Percentiles rank a stretch among this genome's conserved stretches.
phyloP scores from a whole-genome alignment of 2,888 invertebrate genomes.

The Thyatira batis region DNA sequence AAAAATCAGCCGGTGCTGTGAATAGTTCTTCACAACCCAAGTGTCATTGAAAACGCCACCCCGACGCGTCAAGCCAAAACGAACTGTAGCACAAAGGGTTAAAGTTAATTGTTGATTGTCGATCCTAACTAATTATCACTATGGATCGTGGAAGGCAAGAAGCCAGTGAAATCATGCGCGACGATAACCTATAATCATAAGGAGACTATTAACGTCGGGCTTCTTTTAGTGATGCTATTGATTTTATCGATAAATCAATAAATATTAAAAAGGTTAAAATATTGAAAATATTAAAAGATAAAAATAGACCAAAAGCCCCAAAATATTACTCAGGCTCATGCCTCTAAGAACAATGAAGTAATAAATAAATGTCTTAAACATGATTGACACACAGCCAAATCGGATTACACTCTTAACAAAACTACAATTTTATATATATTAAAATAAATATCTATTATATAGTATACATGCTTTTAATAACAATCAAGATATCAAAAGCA shows the following conservation, averaged over 20 bases:
- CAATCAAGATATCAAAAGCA: too few relatives aligned
- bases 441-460: too few relatives aligned
- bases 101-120: conserved; percentile 24
- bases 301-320: too few relatives aligned
- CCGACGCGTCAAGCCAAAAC: conserved; percentile 17
- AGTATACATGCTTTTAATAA: too few relatives aligned
- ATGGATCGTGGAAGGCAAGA: conserved; percentile 47
- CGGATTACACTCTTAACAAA: too few relatives aligned
- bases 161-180: conserved; percentile 63
- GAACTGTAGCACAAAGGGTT: conserved; percentile 12
- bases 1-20: conserved; percentile 36
- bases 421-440: too few relatives aligned
- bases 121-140: conserved; percentile 49
- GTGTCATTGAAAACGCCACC: conserved; percentile 48
- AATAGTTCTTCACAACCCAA: conserved; percentile 54
- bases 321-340: too few relatives aligned
- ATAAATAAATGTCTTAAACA: too few relatives aligned
- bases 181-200: conserved; percentile 65
- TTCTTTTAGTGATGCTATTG: conserved; percentile 37
- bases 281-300: too few relatives aligned
- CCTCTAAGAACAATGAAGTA: too few relatives aligned
- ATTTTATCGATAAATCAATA: conserved; percentile 19
- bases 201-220: conserved; percentile 52
- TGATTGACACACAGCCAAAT: too few relatives aligned
- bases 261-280: too few relatives aligned